phyloP scores from a whole-genome alignment of 2,113 vertebrate species.

The Halichoerus grypus region DNA sequence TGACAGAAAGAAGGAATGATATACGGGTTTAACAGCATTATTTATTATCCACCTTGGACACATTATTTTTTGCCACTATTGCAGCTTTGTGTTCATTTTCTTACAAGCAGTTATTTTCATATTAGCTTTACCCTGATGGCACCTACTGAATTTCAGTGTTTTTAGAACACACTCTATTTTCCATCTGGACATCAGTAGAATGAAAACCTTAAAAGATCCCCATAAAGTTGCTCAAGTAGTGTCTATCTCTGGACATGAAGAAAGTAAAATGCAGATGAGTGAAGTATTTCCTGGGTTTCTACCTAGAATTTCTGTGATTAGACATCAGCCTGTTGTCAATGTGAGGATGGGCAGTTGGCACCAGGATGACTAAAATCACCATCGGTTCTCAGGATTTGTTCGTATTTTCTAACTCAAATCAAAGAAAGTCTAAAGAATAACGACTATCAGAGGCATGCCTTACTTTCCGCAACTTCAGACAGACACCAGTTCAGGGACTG shows the following conservation, averaged over 20 bases:
- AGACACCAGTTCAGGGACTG: background rate
- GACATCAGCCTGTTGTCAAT: background rate
- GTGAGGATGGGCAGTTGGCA: background rate
- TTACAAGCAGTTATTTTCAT: constrained; percentile 60
- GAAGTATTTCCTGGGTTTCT: background rate
- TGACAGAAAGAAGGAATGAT: constrained; percentile 59
- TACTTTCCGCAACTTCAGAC: background rate
- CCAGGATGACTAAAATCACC: background rate
- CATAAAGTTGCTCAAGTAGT: background rate
- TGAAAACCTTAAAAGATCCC: background rate
- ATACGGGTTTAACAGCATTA: constrained; percentile 74
- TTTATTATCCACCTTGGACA: constrained; percentile 63
- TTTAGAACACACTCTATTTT: background rate
- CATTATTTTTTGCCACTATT: constrained; percentile 64
- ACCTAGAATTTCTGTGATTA: background rate
- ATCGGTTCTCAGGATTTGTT: background rate
- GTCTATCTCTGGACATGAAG: background rate
- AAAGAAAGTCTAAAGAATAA: background rate
- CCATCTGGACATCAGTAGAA: background rate
- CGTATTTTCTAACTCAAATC: background rate
- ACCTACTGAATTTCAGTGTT: background rate
- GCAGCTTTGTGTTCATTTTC: constrained; percentile 49
- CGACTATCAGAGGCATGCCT: background rate
- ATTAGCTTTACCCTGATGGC: constrained; percentile 46
- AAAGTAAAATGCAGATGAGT: background rate